phyloP scores from a whole-genome alignment of 2,888 invertebrate species.

The Drosophila anceps region DNA sequence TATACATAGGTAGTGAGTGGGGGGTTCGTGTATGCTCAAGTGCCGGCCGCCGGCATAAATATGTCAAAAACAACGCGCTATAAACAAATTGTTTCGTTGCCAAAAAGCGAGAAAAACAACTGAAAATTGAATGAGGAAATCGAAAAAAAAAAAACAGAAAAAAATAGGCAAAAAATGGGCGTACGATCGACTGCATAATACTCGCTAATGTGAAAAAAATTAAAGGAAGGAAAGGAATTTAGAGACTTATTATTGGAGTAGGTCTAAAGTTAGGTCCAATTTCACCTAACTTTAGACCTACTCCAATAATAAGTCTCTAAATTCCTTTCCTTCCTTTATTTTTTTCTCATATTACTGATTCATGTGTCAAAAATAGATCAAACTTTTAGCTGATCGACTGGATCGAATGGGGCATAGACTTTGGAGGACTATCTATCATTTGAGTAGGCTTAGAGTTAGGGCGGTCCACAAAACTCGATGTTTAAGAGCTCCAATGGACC shows the following conservation, averaged over 20 bases:
- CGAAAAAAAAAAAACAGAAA: slow-evolving; percentile 19
- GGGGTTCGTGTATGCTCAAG: slow-evolving; percentile 45
- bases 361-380: no score
- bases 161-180: background rate
- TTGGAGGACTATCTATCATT: no score
- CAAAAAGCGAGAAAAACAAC: slow-evolving; percentile 47
- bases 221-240: no score
- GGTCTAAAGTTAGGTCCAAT: no score
- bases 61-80: slow-evolving; percentile 77
- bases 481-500: no score
- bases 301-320: no score
- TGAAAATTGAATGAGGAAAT: slow-evolving; percentile 60
- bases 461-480: no score
- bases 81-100: slow-evolving; percentile 78
- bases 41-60: slow-evolving; percentile 77
- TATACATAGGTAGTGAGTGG: slow-evolving; percentile 13
- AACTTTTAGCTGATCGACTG: background rate
- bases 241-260: no score
- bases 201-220: background rate
- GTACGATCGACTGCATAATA: background rate
- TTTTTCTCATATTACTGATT: no score
- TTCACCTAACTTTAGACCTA: no score
- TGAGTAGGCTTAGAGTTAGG: background rate
- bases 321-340: no score
- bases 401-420: background rate